Conservation (phyloP, 2,113 vertebrate genomes). For the Proteles cristata region DNA sequence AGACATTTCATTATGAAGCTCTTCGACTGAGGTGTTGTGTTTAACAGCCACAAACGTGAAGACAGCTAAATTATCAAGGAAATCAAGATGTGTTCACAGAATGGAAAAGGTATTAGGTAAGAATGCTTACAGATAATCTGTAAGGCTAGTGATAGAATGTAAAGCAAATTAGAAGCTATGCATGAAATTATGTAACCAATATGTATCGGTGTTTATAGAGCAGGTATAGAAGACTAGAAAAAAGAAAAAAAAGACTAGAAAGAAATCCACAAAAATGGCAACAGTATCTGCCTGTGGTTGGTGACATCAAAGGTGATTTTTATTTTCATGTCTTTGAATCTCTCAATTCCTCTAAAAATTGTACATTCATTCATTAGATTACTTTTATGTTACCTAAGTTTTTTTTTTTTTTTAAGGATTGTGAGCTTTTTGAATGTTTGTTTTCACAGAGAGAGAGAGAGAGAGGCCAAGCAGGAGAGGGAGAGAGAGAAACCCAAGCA, state of each 20-base stretch:
- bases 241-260: background rate
- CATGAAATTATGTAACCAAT: background rate
- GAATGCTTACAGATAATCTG: background rate
- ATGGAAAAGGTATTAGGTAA: background rate
- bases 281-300: background rate
- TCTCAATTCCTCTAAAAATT: constrained; percentile 6
- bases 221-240: too few species aligned
- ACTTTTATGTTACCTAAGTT: background rate
- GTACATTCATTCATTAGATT: background rate
- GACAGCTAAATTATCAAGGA: background rate
- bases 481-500: too few species aligned
- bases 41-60: background rate
- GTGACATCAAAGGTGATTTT: background rate
- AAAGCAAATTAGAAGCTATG: background rate
- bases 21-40: background rate
- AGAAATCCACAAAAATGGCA: background rate
- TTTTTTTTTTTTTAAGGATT: background rate
- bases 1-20: constrained; percentile 5
- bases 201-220: background rate
- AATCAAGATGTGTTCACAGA: background rate
- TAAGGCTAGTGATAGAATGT: background rate
- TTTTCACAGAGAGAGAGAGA: too few species aligned
- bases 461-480: too few species aligned
- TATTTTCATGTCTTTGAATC: background rate
- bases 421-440: too few species aligned